These are phyloP conservation scores for Strigamia crassipes DNA, from an alignment of 2,888 invertebrate genomes.

Conservation along the genomic window DNA sequence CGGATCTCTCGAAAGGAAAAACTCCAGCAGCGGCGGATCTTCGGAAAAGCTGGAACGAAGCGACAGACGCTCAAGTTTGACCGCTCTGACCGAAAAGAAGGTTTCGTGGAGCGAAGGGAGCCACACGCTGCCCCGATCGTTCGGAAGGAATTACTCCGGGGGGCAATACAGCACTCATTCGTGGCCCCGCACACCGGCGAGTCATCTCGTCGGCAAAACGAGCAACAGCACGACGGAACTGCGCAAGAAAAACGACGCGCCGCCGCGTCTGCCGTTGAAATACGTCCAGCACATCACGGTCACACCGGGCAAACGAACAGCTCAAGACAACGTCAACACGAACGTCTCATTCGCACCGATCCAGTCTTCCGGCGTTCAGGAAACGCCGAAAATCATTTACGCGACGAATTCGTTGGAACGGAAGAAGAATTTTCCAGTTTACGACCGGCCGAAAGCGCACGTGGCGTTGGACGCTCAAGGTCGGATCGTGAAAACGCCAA, in stretches of 20 bases:
- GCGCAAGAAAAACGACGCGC: not conserved
- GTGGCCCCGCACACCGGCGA: not conserved
- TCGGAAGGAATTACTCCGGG: not conserved
- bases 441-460: constrained; percentile 69
- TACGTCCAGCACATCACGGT: constrained; percentile 51
- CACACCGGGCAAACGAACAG: constrained; percentile 50
- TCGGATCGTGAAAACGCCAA: constrained; percentile 65
- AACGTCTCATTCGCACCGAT: too few species aligned
- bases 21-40: not conserved
- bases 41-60: not conserved
- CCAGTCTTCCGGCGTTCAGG: constrained; percentile 46
- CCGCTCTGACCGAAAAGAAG: not conserved
- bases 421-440: not conserved
- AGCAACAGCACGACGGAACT: not conserved
- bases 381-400: constrained; percentile 46
- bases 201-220: not conserved
- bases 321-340: too few species aligned
- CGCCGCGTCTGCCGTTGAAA: constrained; percentile 50
- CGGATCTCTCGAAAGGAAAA: not conserved
- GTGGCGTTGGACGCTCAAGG: constrained; percentile 84
- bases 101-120: not conserved
- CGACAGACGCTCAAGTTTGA: not conserved
- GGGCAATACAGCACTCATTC: not conserved
- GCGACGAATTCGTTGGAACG: constrained; percentile 61
- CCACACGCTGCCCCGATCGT: not conserved